phyloP scores from a whole-genome alignment of 1,140 invertebrate species.

The Nebria ingens region DNA sequence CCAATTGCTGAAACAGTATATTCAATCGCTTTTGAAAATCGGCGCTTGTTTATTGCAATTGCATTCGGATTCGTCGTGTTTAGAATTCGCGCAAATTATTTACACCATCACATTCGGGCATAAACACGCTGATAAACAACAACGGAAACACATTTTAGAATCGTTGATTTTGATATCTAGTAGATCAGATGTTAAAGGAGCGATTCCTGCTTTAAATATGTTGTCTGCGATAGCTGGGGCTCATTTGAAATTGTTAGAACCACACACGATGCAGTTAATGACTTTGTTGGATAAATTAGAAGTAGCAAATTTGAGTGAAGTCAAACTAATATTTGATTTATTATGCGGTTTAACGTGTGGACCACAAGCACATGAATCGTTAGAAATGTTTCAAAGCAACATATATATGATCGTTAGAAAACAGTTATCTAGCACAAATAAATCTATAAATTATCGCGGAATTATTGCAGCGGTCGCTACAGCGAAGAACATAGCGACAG shows the following conservation, averaged over 20 bases:
- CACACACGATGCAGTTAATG: conserved; percentile 35
- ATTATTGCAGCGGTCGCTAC: conserved; percentile 37
- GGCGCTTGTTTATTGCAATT: conserved; percentile 23
- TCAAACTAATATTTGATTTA: conserved; percentile 40
- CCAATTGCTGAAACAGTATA: conserved; percentile 33
- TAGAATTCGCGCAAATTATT: conserved; percentile 22
- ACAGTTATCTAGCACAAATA: conserved; percentile 42
- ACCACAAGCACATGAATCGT: conserved; percentile 31
- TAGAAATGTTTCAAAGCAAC: conserved; percentile 44
- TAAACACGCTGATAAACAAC: conserved; percentile 17
- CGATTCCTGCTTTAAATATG: conserved; percentile 21
- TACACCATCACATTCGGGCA: conserved; percentile 23
- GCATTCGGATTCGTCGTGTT: conserved; percentile 16
- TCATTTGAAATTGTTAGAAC: conserved; percentile 25
- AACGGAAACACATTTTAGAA: conserved; percentile 25
- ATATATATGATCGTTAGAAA: conserved; percentile 51
- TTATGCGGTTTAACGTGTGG: conserved; percentile 43
- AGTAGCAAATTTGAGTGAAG: conserved; percentile 44
- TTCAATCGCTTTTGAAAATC: conserved; percentile 33
- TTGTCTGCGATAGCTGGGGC: conserved; percentile 17
- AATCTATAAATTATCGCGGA: conserved; percentile 34
- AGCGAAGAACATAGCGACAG: conserved; percentile 33
- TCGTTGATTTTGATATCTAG: conserved; percentile 21
- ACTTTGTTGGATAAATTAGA: conserved; percentile 46
- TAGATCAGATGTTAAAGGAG: conserved; percentile 19